These are phyloP conservation scores for Drosophila sordidapex DNA, from an alignment of 2,888 invertebrate genomes.

Conservation along the genomic window DNA sequence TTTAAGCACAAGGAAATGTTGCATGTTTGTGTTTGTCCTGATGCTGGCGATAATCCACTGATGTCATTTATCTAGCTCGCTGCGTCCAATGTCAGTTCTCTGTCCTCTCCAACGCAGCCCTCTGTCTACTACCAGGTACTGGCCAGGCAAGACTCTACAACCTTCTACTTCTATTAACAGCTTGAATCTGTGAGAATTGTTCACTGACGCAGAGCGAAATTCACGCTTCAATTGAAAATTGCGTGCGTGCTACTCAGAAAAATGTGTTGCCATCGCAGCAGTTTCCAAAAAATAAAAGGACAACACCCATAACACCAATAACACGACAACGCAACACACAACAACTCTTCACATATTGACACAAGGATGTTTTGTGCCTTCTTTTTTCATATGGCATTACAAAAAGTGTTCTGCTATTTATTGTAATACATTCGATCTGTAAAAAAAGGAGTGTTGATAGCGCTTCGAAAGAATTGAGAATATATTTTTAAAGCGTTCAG, in stretches of 20 bases:
- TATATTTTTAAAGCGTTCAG: not conserved
- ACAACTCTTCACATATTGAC: conserved; percentile 30
- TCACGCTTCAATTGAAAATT: conserved; percentile 79
- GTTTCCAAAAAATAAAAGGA: conserved; percentile 32
- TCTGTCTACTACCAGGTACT: not conserved
- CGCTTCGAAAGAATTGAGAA: not conserved
- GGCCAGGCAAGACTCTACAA: conserved; percentile 42
- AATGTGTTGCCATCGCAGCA: conserved; percentile 70
- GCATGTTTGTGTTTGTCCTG: conserved; percentile 57
- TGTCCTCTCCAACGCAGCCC: not conserved
- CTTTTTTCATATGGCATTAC: conserved; percentile 18
- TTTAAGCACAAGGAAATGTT: conserved; percentile 68
- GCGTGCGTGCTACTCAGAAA: conserved; percentile 71
- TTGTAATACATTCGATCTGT: not conserved
- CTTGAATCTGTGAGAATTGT: conserved; percentile 69
- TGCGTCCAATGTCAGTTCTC: conserved; percentile 41
- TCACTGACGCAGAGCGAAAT: conserved; percentile 72
- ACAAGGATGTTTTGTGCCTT: conserved; percentile 35
- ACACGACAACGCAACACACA: conserved; percentile 27
- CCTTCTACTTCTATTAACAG: conserved; percentile 69
- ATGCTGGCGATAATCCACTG: conserved; percentile 77
- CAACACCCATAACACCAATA: conserved; percentile 48
- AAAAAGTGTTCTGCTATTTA: no score
- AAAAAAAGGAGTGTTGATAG: not conserved
- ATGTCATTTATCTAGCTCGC: conserved; percentile 74